These are phyloP conservation scores for Cryptops parisi DNA, from an alignment of 2,888 invertebrate genomes.

Conservation along the genomic window DNA sequence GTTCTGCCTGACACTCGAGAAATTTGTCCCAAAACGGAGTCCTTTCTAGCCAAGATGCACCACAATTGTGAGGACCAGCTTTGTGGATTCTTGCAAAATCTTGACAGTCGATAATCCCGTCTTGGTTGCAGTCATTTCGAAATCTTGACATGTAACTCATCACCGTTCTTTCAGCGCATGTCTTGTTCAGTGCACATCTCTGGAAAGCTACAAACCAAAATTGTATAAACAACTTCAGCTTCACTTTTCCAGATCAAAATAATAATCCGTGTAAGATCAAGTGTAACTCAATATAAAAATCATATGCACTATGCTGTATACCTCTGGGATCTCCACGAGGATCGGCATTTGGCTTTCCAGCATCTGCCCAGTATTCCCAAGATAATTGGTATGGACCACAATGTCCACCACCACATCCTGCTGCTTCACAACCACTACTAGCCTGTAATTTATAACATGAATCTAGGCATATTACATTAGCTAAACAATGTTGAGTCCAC, in stretches of 20 bases:
- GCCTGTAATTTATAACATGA: too few species aligned
- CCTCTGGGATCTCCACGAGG: constrained; percentile 36
- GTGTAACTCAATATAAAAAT: too few species aligned
- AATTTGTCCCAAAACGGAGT: constrained; percentile 7
- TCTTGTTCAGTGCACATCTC: constrained; percentile 8
- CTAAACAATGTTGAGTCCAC: background rate
- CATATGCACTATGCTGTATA: too few species aligned
- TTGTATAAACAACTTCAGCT: too few species aligned
- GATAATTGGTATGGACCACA: constrained; percentile 75
- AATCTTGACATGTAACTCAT: constrained; percentile 6
- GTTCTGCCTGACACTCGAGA: constrained; percentile 8
- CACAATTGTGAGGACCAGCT: constrained; percentile 19
- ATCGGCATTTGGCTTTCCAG: constrained; percentile 42
- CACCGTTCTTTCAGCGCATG: background rate
- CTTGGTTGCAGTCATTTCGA: constrained; percentile 20
- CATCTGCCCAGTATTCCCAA: constrained; percentile 75
- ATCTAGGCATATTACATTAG: background rate
- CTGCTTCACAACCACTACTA: constrained; percentile 8
- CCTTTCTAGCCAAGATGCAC: constrained; percentile 9
- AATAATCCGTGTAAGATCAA: too few species aligned
- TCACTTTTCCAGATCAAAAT: too few species aligned
- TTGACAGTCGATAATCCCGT: constrained; percentile 18
- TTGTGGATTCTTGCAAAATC: constrained; percentile 22
- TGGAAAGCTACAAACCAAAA: constrained; percentile 3
- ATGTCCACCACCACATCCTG: constrained; percentile 24